phyloP scores from a whole-genome alignment of 2,797 vertebrate genomes.

The Tauraco hartlaubi region DNA sequence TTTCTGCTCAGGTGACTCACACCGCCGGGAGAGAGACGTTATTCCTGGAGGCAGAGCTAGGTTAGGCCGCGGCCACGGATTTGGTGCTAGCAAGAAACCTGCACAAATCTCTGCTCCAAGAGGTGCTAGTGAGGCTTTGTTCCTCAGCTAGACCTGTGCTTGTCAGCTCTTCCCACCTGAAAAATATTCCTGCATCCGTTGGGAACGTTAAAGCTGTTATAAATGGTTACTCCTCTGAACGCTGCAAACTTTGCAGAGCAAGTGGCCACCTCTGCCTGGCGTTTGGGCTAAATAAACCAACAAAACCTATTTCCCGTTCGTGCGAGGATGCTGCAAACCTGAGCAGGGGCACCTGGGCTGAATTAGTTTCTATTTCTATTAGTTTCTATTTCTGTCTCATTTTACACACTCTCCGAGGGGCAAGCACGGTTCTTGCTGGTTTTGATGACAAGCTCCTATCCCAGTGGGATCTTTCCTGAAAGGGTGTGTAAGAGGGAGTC shows the following conservation, averaged over 20 bases:
- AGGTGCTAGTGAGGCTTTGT: neutral
- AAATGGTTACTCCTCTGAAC: neutral
- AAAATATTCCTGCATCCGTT: fast-evolving
- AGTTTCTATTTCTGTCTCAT: neutral
- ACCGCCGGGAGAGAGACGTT: neutral
- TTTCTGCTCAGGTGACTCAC: neutral
- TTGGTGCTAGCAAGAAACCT: neutral
- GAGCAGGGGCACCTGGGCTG: neutral
- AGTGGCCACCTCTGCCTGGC: fast-evolving
- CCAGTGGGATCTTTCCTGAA: neutral
- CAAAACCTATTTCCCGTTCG: neutral
- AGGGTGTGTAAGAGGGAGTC: neutral
- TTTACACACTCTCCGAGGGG: fast-evolving
- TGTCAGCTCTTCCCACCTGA: neutral
- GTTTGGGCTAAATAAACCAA: neutral
- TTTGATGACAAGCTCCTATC: neutral
- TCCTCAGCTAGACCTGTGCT: neutral
- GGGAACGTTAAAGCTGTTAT: neutral
- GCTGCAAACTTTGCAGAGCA: neutral
- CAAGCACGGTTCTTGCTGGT: neutral
- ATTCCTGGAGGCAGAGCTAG: neutral
- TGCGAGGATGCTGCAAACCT: neutral
- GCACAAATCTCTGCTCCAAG: neutral
- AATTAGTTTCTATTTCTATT: neutral
- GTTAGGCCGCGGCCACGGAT: fast-evolving